These are phyloP conservation scores for Halcyon smyrnensis DNA, from an alignment of 2,797 vertebrate species.

Conservation along the genomic window DNA sequence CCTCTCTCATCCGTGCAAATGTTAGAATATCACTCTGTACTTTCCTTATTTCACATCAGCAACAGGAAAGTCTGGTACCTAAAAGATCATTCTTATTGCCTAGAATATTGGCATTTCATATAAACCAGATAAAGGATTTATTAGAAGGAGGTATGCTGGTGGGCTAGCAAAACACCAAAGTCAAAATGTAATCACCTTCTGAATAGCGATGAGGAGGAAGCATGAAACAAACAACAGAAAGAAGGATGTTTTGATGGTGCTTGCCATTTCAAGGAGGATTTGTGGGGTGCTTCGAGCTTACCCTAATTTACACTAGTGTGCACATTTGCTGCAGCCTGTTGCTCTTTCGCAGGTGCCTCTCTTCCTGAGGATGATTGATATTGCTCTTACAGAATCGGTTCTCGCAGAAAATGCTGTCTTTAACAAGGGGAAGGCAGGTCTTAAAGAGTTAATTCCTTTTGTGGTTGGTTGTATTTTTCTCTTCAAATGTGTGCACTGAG, in stretches of 20 bases:
- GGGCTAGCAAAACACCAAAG: not conserved
- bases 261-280: not conserved
- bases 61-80: not conserved
- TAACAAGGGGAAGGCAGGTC: not conserved
- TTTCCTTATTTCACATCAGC: not conserved
- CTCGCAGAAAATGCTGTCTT: not conserved
- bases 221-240: not conserved
- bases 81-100: slow-evolving; percentile 21
- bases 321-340: not conserved
- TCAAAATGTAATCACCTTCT: not conserved
- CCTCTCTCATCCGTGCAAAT: slow-evolving; percentile 10
- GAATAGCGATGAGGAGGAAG: not conserved
- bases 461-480: not conserved
- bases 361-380: not conserved
- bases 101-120: slow-evolving; percentile 29
- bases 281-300: not conserved
- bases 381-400: not conserved
- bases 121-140: slow-evolving; percentile 3
- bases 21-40: not conserved
- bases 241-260: not conserved
- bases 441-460: not conserved
- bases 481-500: not conserved
- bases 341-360: not conserved
- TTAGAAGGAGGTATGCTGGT: not conserved
- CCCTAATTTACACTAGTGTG: not conserved